These are phyloP conservation scores for Oenanthe oenanthe DNA, from an alignment of 2,113 vertebrate genomes.

Conservation along the genomic window DNA sequence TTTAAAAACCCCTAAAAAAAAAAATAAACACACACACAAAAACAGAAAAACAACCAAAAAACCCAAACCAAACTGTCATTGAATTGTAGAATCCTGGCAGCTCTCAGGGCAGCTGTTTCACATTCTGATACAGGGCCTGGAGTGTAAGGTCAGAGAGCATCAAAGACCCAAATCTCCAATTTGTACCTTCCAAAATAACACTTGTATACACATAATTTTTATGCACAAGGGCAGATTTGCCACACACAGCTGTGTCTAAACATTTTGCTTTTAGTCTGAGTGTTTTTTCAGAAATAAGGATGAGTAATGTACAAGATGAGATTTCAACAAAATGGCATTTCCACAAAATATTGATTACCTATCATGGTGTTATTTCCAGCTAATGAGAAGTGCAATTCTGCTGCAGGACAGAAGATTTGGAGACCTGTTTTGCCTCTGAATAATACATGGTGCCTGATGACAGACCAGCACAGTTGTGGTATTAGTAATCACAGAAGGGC, in stretches of 20 bases:
- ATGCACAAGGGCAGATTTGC: neutral
- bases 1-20: no score
- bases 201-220: neutral
- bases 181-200: neutral
- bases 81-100: neutral
- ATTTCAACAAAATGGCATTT: conserved; percentile 7
- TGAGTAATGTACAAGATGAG: conserved; percentile 16
- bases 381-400: conserved; percentile 57
- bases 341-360: conserved; percentile 48
- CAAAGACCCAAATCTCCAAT: neutral
- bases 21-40: no score
- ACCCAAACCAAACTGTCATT: neutral
- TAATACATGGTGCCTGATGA: neutral
- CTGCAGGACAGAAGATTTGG: neutral
- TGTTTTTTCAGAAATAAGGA: neutral
- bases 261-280: conserved; percentile 1
- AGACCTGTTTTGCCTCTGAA: conserved; percentile 18
- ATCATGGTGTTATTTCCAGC: conserved; percentile 52
- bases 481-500: neutral
- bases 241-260: neutral
- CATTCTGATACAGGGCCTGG: neutral
- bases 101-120: neutral
- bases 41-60: neutral
- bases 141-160: neutral
- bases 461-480: neutral